phyloP scores from a whole-genome alignment of 1,140 invertebrate species.

The Ladona fulva region DNA sequence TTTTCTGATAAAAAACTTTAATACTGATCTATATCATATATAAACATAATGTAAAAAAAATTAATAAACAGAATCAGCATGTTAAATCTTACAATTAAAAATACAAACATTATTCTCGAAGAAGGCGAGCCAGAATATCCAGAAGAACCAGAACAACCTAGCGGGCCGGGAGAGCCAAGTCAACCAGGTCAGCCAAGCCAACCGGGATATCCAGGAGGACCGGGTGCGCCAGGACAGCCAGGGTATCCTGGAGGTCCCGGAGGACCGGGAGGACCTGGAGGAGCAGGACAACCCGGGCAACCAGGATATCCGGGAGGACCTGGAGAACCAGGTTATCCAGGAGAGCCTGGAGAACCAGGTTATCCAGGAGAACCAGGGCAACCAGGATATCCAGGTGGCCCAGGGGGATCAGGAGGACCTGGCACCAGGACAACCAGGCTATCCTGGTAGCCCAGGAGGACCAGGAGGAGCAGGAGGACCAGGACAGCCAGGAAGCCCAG shows the following conservation, averaged over 20 bases:
- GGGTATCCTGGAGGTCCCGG: conserved; percentile 11
- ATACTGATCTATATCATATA: too few relatives aligned
- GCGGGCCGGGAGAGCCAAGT: conserved; percentile 25
- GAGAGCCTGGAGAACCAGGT: neutral
- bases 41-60: too few relatives aligned
- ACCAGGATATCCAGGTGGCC: conserved; percentile 20
- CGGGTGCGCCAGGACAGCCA: neutral
- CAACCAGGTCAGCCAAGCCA: conserved; percentile 19
- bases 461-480: neutral
- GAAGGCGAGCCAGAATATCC: neutral
- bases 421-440: neutral
- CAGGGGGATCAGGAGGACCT: conserved; percentile 17
- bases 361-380: neutral
- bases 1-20: too few relatives aligned
- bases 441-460: neutral
- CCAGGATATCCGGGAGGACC: conserved; percentile 13
- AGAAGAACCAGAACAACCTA: neutral
- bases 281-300: neutral
- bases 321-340: conserved; percentile 11
- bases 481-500: neutral
- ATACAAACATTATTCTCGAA: too few relatives aligned
- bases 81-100: too few relatives aligned
- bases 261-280: neutral
- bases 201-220: conserved; percentile 25
- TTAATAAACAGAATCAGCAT: too few relatives aligned